A percentile compares a stretch with the other conserved stretches of the same genome.
phyloP scores from a whole-genome alignment of 2,888 invertebrate genomes.

The Nephrotoma flavescens region DNA sequence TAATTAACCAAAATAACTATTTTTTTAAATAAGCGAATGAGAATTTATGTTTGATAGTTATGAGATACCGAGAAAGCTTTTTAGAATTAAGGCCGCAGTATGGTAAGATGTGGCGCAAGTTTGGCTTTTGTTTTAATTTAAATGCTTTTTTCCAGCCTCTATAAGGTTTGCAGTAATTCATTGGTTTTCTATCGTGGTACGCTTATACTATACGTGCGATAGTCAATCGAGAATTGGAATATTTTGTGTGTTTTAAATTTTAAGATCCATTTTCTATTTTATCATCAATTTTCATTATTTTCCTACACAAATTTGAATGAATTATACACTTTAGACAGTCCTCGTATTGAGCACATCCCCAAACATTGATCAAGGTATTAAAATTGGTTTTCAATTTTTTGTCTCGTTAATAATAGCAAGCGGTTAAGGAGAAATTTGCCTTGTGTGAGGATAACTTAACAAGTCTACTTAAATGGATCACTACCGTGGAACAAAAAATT shows the following conservation, averaged over 20 bases:
- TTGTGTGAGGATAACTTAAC: constrained; percentile 76
- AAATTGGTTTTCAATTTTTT: constrained; percentile 6
- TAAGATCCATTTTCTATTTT: neutral
- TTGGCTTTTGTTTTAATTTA: neutral
- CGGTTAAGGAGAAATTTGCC: constrained; percentile 87
- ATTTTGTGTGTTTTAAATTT: neutral
- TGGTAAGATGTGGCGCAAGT: neutral
- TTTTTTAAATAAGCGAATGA: neutral
- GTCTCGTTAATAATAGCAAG: constrained; percentile 50
- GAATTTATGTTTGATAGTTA: constrained; percentile 1
- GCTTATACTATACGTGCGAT: neutral
- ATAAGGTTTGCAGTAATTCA: neutral
- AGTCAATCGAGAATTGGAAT: neutral
- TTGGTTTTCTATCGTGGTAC: neutral
- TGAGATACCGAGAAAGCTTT: neutral
- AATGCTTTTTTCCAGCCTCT: neutral
- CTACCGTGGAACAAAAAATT: constrained; percentile 66
- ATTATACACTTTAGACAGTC: neutral
- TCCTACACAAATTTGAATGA: neutral
- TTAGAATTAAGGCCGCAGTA: neutral
- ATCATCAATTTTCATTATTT: neutral
- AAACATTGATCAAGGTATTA: neutral
- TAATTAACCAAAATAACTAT: neutral
- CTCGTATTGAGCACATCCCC: neutral
- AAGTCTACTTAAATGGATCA: constrained; percentile 76